These are phyloP conservation scores for Carpatolechia fugitivella DNA, from an alignment of 2,888 invertebrate genomes.

Conservation along the genomic window DNA sequence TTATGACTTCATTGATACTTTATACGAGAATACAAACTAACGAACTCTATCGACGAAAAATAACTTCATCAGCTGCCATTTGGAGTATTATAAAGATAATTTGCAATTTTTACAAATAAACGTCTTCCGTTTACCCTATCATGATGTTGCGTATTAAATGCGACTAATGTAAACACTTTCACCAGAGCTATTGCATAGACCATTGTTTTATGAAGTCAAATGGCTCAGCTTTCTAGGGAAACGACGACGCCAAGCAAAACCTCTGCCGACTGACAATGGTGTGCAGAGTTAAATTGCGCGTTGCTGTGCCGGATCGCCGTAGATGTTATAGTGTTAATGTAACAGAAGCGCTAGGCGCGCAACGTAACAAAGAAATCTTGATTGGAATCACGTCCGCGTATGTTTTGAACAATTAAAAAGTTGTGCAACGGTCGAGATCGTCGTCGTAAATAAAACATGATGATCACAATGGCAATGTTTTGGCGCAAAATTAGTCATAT, in stretches of 20 bases:
- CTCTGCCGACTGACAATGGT: slow-evolving; percentile 13
- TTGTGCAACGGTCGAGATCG: no score
- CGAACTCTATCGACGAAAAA: not conserved
- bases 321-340: not conserved
- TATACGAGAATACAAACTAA: not conserved
- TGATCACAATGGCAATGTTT: no score
- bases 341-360: no score
- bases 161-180: slow-evolving; percentile 9
- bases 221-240: slow-evolving; percentile 18
- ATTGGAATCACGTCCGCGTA: no score
- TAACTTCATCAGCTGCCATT: no score
- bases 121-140: not conserved
- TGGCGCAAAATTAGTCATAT: no score
- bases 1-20: not conserved
- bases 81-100: not conserved
- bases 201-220: slow-evolving; percentile 20
- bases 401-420: no score
- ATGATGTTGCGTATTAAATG: not conserved
- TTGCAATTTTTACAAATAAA: not conserved
- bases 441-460: no score
- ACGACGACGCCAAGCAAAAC: slow-evolving; percentile 15
- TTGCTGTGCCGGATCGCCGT: not conserved
- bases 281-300: slow-evolving; percentile 2
- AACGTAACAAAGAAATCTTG: no score
- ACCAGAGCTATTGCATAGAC: slow-evolving; percentile 2